phyloP scores from a whole-genome alignment of 2,888 invertebrate genomes.

The Thymelicus sylvestris region DNA sequence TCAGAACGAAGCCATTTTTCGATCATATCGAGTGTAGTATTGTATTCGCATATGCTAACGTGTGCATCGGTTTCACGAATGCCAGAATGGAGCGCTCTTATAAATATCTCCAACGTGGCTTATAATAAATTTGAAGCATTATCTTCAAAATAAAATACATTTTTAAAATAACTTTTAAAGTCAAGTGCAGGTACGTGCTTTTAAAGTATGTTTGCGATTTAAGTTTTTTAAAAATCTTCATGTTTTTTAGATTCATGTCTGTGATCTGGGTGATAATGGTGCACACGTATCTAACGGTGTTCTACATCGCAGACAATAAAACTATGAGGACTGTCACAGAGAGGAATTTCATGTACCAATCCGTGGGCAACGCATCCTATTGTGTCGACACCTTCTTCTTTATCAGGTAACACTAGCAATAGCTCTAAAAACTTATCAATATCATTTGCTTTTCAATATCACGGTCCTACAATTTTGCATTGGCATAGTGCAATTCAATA shows the following conservation, averaged over 20 bases:
- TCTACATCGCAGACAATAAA: constrained; percentile 91
- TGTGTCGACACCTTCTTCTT: constrained; percentile 95
- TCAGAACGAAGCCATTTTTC: background rate
- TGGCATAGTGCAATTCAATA: background rate
- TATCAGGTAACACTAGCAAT: constrained; percentile 85
- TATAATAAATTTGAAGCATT: background rate
- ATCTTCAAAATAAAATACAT: background rate
- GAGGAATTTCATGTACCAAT: constrained; percentile 91
- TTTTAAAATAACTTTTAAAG: background rate
- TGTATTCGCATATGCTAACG: constrained; percentile 2
- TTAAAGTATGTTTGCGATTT: no score
- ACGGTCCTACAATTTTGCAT: background rate
- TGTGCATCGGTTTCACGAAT: background rate
- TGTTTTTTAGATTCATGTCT: constrained; percentile 85
- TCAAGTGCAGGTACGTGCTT: background rate
- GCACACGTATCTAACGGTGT: constrained; percentile 92
- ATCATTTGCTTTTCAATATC: background rate
- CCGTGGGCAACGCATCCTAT: constrained; percentile 93
- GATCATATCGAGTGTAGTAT: background rate
- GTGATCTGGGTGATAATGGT: constrained; percentile 94
- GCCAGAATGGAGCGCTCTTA: constrained; percentile 8
- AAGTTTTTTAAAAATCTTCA: constrained; percentile 10
- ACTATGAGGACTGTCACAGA: constrained; percentile 89
- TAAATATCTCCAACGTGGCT: background rate
- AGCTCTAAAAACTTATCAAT: background rate